Conservation (phyloP, 1,140 invertebrate genomes). For the Bombus terrestris region DNA sequence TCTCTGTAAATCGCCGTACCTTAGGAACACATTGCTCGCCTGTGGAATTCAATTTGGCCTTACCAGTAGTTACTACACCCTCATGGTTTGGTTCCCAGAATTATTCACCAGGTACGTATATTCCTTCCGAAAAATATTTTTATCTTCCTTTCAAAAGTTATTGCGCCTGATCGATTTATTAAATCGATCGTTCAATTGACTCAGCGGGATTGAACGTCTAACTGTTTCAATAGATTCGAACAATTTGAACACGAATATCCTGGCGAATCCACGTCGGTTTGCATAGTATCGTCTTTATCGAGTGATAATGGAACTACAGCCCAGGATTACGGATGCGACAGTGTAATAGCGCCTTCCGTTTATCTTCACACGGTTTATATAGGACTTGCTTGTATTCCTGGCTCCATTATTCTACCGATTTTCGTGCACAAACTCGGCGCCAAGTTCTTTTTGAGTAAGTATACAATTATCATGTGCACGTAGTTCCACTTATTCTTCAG, state of each 20-base stretch:
- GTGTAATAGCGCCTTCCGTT: constrained; percentile 85
- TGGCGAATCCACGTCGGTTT: constrained; percentile 86
- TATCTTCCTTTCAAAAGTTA: too few species aligned
- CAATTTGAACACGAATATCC: constrained; percentile 86
- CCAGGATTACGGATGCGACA: constrained; percentile 74
- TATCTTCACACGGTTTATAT: constrained; percentile 89
- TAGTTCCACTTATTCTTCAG: background rate
- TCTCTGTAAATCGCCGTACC: constrained; percentile 87
- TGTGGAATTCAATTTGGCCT: constrained; percentile 89
- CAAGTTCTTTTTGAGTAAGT: constrained; percentile 89
- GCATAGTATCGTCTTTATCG: constrained; percentile 86
- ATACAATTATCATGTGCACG: background rate
- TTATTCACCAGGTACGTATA: constrained; percentile 84
- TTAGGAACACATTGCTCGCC: constrained; percentile 88
- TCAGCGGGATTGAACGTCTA: too few species aligned
- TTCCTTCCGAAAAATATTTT: too few species aligned
- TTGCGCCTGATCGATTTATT: too few species aligned
- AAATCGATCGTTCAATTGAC: too few species aligned
- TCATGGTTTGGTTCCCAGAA: constrained; percentile 93
- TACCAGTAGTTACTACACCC: constrained; percentile 90
- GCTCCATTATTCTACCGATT: constrained; percentile 87
- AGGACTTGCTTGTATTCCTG: constrained; percentile 88
- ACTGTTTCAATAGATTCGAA: constrained; percentile 84
- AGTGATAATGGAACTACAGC: constrained; percentile 71
- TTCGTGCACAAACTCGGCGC: constrained; percentile 89